Evolutionary conservation across 1,140 invertebrate species (phyloP).

Genomic region (Andricus grossulariae): DNA sequence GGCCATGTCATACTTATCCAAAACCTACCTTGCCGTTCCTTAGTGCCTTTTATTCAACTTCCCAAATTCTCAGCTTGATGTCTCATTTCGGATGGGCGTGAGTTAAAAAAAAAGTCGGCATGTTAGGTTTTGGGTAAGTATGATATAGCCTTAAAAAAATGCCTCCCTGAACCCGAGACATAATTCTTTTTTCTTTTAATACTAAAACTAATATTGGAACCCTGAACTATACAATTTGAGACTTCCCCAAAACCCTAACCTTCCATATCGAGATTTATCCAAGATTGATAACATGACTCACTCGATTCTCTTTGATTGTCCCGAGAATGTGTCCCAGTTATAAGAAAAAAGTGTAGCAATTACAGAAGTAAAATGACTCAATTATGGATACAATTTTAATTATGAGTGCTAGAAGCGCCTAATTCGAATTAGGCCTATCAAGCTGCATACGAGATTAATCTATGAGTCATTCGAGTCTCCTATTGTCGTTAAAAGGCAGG

Average conservation of each 20-base stretch:
- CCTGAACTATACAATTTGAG: too few relatives aligned
- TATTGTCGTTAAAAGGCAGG: not conserved
- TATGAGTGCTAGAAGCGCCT: not conserved
- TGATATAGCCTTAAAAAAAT: too few relatives aligned
- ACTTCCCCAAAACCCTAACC: not conserved
- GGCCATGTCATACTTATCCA: too few relatives aligned
- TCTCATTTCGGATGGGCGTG: too few relatives aligned
- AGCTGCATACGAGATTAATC: constrained; percentile 25
- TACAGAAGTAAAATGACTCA: constrained; percentile 19
- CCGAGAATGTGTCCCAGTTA: not conserved
- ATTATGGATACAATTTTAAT: constrained; percentile 21
- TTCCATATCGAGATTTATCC: not conserved
- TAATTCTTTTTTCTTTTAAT: too few relatives aligned
- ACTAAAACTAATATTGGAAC: too few relatives aligned
- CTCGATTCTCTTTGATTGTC: not conserved
- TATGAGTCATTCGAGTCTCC: constrained; percentile 20
- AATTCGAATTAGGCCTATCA: constrained; percentile 25
- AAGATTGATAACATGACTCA: constrained; percentile 11
- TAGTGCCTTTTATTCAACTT: too few relatives aligned
- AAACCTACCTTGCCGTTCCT: too few relatives aligned
- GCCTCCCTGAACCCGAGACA: too few relatives aligned
- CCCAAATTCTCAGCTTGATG: too few relatives aligned
- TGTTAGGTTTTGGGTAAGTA: too few relatives aligned
- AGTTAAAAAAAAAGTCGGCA: too few relatives aligned
- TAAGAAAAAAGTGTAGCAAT: not conserved